phyloP scores from a whole-genome alignment of 2,113 vertebrate genomes.

The Asarcornis scutulata region DNA sequence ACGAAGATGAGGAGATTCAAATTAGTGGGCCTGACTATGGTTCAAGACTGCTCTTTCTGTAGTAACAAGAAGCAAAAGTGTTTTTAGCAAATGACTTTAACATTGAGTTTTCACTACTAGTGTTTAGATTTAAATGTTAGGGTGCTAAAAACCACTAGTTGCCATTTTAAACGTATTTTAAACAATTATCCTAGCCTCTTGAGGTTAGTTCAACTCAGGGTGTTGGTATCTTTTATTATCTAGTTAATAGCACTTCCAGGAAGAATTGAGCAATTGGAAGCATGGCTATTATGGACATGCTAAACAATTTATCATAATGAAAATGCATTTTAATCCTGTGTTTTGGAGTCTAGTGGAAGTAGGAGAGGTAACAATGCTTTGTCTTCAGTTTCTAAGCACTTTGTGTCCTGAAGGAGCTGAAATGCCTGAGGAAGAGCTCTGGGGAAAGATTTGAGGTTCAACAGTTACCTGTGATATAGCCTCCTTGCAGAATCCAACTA shows the following conservation, averaged over 20 bases:
- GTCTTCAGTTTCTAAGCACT: not conserved
- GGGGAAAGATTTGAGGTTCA: not conserved
- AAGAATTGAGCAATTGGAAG: not conserved
- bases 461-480: not conserved
- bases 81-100: not conserved
- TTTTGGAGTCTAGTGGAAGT: not conserved
- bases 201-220: not conserved
- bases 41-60: not conserved
- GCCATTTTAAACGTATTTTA: not conserved
- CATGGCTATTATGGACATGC: not conserved
- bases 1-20: not conserved
- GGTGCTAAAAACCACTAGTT: not conserved
- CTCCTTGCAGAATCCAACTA: not conserved
- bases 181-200: not conserved
- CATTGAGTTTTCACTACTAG: not conserved
- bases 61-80: not conserved
- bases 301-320: not conserved
- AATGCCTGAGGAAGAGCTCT: not conserved
- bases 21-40: not conserved
- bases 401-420: not conserved
- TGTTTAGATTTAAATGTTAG: not conserved
- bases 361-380: not conserved
- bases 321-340: not conserved
- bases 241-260: not conserved
- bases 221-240: not conserved